Conservation (phyloP, 2,113 vertebrate genomes). For the Apistogramma diplotaenia region DNA sequence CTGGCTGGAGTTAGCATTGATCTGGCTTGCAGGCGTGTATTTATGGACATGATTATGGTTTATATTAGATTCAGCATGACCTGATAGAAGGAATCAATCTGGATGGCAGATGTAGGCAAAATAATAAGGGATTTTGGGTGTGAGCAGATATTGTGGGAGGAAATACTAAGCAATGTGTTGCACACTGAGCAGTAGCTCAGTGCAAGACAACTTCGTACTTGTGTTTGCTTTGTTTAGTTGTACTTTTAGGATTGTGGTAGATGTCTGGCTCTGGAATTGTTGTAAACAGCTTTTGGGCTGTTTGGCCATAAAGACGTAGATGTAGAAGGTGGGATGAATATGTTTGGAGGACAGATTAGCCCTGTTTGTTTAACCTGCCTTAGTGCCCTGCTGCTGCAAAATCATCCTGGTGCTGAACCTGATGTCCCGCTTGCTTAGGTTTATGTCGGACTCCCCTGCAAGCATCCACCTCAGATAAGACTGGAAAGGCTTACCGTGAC, state of each 20-base stretch:
- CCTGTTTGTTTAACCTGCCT: neutral
- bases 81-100: neutral
- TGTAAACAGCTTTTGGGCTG: neutral
- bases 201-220: neutral
- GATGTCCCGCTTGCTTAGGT: neutral
- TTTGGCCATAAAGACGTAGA: neutral
- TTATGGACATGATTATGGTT: slow-evolving; percentile 21
- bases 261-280: neutral
- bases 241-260: neutral
- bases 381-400: neutral
- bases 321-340: neutral
- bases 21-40: slow-evolving; percentile 26
- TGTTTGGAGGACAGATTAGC: neutral
- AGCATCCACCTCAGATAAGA: slow-evolving; percentile 37
- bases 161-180: neutral
- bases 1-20: slow-evolving; percentile 43
- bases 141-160: neutral
- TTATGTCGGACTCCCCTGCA: slow-evolving; percentile 27
- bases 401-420: neutral
- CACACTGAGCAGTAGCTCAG: neutral
- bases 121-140: neutral
- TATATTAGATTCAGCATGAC: neutral
- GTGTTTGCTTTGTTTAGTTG: neutral
- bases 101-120: neutral
- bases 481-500: neutral